phyloP scores from a whole-genome alignment of 2,888 invertebrate genomes.

The Nephrocerus scutellatus region DNA sequence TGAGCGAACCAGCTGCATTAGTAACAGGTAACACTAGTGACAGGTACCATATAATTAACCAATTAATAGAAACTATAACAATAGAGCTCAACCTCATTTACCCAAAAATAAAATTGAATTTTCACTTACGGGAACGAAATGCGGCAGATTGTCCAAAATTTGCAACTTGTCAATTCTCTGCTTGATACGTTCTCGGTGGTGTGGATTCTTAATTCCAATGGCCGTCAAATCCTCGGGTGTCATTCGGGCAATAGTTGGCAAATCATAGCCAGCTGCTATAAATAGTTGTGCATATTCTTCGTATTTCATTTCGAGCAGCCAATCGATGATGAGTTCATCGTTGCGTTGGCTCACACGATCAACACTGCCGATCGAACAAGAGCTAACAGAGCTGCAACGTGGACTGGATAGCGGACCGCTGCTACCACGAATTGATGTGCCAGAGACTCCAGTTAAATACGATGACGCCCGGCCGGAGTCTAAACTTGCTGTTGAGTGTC shows the following conservation, averaged over 20 bases:
- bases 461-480: conserved; percentile 90
- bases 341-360: conserved; percentile 68
- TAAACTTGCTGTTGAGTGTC: conserved; percentile 78
- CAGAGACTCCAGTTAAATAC: conserved; percentile 52
- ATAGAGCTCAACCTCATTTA: too few species aligned
- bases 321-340: conserved; percentile 91
- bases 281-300: conserved; percentile 93
- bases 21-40: too few species aligned
- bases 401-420: conserved; percentile 54
- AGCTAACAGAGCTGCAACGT: conserved; percentile 65
- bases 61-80: too few species aligned
- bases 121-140: conserved; percentile 76
- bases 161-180: conserved; percentile 92
- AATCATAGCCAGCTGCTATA: conserved; percentile 91
- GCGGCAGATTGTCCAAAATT: conserved; percentile 90
- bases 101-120: background rate
- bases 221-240: conserved; percentile 92
- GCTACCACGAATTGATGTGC: conserved; percentile 44
- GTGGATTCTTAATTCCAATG: conserved; percentile 91
- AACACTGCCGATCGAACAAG: conserved; percentile 68
- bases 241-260: conserved; percentile 97
- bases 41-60: too few species aligned
- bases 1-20: too few species aligned
- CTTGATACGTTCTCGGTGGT: conserved; percentile 92
- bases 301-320: conserved; percentile 88